phyloP scores from a whole-genome alignment of 30 jellyfish, hydroid and myxozoan genomes.

The Turritopsis dohrnii region DNA sequence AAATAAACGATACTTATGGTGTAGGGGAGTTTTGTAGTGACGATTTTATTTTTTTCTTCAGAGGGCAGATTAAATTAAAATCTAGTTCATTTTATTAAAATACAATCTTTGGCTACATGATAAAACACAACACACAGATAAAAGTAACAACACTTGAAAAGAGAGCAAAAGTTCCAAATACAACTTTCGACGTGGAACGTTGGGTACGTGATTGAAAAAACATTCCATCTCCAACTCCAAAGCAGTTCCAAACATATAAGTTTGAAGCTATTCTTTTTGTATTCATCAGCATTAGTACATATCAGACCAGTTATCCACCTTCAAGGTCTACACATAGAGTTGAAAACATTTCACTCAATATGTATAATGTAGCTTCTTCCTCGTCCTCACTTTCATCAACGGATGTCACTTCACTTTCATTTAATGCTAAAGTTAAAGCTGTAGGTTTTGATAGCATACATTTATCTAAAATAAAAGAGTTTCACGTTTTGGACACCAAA shows the following conservation, averaged over 20 bases:
- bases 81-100: background rate
- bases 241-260: too few species aligned
- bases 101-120: background rate
- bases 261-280: too few species aligned
- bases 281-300: too few species aligned
- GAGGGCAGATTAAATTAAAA: background rate
- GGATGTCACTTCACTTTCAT: slow-evolving; percentile 35
- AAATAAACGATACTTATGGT: too few species aligned
- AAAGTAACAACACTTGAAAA: background rate
- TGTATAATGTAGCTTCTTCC: slow-evolving; percentile 42
- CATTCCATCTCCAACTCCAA: too few species aligned
- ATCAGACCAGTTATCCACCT: slow-evolving; percentile 18
- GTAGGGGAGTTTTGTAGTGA: too few species aligned
- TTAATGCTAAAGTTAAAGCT: slow-evolving; percentile 22
- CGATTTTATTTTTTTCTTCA: too few species aligned
- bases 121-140: background rate
- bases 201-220: background rate
- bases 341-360: slow-evolving; percentile 46
- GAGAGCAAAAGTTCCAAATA: background rate
- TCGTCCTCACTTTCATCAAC: slow-evolving; percentile 36
- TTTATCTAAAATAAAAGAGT: background rate
- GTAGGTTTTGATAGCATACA: slow-evolving; percentile 13
- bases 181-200: too few species aligned
- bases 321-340: background rate
- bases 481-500: background rate